phyloP scores from a whole-genome alignment of 2,113 vertebrate species.

The Rhinogobius similis region DNA sequence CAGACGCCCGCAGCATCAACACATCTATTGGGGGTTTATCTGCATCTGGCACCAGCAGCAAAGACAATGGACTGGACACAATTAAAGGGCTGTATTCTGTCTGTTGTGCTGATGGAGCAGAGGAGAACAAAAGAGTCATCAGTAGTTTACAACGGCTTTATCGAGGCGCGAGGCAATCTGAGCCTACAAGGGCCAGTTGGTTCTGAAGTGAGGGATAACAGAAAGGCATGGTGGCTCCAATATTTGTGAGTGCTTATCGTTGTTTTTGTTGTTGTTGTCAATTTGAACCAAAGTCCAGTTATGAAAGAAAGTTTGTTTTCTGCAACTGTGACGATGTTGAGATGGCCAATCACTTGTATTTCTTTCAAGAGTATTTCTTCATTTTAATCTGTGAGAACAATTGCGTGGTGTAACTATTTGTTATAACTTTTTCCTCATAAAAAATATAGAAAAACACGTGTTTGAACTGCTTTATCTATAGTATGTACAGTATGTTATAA shows the following conservation, averaged over 20 bases:
- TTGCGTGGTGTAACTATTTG: no score
- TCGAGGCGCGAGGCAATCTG: conserved; percentile 6
- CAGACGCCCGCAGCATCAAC: conserved; percentile 27
- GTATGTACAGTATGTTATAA: not conserved
- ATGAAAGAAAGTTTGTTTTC: not conserved
- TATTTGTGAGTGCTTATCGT: not conserved
- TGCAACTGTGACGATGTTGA: not conserved
- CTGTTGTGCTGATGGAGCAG: conserved; percentile 26
- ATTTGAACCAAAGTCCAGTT: not conserved
- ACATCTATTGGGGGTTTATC: conserved; percentile 20
- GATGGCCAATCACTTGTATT: not conserved
- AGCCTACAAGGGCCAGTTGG: not conserved
- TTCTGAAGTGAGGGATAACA: conserved; percentile 6
- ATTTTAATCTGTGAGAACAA: not conserved
- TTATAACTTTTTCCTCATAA: not conserved
- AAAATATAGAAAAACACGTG: not conserved
- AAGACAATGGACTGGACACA: conserved; percentile 20
- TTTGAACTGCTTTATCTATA: not conserved
- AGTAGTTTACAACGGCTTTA: conserved; percentile 22
- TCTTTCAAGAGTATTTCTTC: not conserved
- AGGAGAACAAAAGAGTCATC: conserved; percentile 15
- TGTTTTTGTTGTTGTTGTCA: not conserved
- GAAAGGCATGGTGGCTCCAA: not conserved
- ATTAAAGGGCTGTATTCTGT: conserved; percentile 4
- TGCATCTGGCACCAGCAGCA: conserved; percentile 18